Base-by-base conservation (phyloP, 2,113 vertebrate genomes). In the Myocastor coypus region DNA sequence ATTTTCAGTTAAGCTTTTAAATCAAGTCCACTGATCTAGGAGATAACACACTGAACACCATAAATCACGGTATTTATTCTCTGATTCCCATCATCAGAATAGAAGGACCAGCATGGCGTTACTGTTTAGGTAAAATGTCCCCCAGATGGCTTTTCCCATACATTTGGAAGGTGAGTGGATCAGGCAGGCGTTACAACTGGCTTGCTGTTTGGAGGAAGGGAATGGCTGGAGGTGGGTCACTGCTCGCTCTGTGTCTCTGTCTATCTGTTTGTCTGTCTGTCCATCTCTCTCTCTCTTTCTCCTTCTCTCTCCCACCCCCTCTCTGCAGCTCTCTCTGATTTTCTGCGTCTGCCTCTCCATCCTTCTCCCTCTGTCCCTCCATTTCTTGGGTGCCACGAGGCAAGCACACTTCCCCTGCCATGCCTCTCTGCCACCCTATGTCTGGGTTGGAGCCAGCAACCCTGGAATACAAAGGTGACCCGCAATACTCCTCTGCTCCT, bases 1-100 rank as follows among this genome's bases (percentile, higher is more conserved):
- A 40, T 9, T 75, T 87, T 46, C 68, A 55, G 75, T 86, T 78
- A 90, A 78, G 40, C 8, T 85, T 91, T 86, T n/a, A 89, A 86
- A 89, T 28, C 6, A 92, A 78, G 37, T 5, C 17, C 10, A 82
- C 7, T 37, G 9, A 30, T 55, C 22, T n/a, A 71, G 28, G 63
- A 66, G 85, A 55, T 57, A 40, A 37, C 14, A 78, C 16, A 12
- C 3, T 8, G 34, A 57, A 66, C 4, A 37, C 3, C 13, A 92
- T 20, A 7, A 52, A 19, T 57, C 11, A 0, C 20, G n/a, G 5
- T 55, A 34, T 14, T n/a, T 59, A 80, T 40, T 5, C 46, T 91
- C 34, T 4, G 24, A 63, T 82, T 89, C 30, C 50, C 19, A 37
- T n/a, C 1, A 37, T 75, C 16, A 19, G 12, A 24, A 13, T 3